phyloP scores from a whole-genome alignment of 53 echinoderm and acorn worm species.

The Crossaster papposus region DNA sequence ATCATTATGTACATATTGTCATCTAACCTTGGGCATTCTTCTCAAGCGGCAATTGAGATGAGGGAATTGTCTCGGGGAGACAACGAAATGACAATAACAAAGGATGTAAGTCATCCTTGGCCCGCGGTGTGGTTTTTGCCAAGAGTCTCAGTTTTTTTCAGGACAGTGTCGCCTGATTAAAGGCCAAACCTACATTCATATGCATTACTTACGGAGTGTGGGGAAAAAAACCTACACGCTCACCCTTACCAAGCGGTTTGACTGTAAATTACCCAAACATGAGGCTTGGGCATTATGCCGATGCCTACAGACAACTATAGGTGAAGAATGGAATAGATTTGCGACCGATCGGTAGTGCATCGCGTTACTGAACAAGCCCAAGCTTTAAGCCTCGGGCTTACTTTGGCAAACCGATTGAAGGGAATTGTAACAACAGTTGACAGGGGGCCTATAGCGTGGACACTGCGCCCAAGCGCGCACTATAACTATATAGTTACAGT shows the following conservation, averaged over 20 bases:
- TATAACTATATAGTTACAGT: not conserved
- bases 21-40: constrained; percentile 26
- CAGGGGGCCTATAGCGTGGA: not conserved
- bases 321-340: constrained; percentile 41
- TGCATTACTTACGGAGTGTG: constrained; percentile 10
- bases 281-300: constrained; percentile 9
- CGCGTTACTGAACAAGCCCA: constrained; percentile 32
- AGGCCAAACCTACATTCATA: constrained; percentile 4
- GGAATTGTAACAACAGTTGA: constrained; percentile 21
- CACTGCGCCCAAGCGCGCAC: not conserved
- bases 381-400: constrained; percentile 27
- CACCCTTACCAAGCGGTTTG: constrained; percentile 12
- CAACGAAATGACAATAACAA: not conserved
- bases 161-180: constrained; percentile 29
- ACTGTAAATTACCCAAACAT: constrained; percentile 35
- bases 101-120: not conserved
- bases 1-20: not conserved
- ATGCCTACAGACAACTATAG: constrained; percentile 15
- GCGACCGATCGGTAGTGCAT: constrained; percentile 12
- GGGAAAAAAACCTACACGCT: not conserved
- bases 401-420: constrained; percentile 34
- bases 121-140: not conserved
- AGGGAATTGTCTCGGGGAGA: not conserved
- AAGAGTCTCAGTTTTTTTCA: constrained; percentile 13
- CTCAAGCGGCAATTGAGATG: not conserved